Conservation (phyloP, 2,797 vertebrate genomes). For the Perodicticus potto region DNA sequence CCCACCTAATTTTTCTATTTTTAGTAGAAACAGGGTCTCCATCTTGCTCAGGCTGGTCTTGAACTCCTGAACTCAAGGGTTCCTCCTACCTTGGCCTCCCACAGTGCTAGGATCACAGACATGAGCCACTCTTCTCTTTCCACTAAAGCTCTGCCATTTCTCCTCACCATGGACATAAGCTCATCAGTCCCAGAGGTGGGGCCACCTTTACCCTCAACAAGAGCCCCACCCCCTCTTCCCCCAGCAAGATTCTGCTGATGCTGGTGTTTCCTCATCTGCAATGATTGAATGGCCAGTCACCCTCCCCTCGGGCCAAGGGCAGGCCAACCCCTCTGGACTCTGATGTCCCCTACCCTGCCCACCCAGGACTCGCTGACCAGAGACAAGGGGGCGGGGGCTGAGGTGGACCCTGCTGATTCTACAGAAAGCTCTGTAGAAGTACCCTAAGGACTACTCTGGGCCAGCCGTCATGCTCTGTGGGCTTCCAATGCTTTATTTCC, state of each 20-base stretch:
- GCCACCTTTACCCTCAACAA: slow-evolving; percentile 56
- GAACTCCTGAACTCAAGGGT: no score
- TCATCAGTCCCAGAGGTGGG: neutral
- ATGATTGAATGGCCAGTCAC: neutral
- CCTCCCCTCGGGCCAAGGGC: neutral
- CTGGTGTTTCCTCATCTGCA: neutral
- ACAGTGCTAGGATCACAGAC: no score
- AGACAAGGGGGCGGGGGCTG: neutral
- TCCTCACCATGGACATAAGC: neutral
- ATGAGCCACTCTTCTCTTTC: neutral
- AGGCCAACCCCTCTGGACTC: neutral
- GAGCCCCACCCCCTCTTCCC: neutral
- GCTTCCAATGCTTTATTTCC: neutral
- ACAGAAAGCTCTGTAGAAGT: neutral
- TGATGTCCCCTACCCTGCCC: neutral
- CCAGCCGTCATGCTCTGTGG: neutral
- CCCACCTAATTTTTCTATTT: no score
- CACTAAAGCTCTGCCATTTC: neutral
- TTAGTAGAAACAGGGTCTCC: no score
- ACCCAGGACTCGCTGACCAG: neutral
- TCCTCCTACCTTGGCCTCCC: no score
- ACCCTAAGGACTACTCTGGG: fast-evolving
- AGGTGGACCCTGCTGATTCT: slow-evolving; percentile 7
- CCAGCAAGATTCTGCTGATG: slow-evolving; percentile 69
- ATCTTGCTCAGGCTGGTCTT: no score